These are phyloP conservation scores for Macrophya annulata DNA, from an alignment of 2,888 invertebrate genomes.

Conservation along the genomic window DNA sequence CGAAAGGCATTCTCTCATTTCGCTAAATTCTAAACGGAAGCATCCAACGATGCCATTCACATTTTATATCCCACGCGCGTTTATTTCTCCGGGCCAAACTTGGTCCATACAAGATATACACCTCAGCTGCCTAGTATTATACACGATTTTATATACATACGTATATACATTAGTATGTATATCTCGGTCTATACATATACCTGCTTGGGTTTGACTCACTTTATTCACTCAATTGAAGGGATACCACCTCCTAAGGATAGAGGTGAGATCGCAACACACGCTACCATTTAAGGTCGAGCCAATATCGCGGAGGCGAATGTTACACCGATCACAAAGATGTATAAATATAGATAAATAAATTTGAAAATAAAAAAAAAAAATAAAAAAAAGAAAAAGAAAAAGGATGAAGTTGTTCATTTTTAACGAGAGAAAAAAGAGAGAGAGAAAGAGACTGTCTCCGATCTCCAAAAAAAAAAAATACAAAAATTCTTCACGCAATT, in stretches of 20 bases:
- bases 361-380: neutral
- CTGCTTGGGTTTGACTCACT: conserved; percentile 47
- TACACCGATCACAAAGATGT: neutral
- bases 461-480: too few relatives aligned
- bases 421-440: neutral
- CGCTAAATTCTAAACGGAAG: neutral
- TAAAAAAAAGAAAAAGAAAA: too few relatives aligned
- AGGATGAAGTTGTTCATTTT: too few relatives aligned
- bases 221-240: conserved; percentile 23
- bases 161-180: neutral
- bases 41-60: conserved; percentile 8
- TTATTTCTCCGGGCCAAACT: conserved; percentile 39
- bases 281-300: conserved; percentile 70
- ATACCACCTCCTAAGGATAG: conserved; percentile 42
- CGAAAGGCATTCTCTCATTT: neutral
- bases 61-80: conserved; percentile 31
- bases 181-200: neutral
- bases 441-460: neutral
- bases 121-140: neutral
- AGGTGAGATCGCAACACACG: conserved; percentile 59
- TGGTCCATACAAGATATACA: conserved; percentile 24
- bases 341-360: neutral
- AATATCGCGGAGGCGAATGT: conserved; percentile 26
- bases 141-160: neutral
- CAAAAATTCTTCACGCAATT: too few relatives aligned